A percentile compares a stretch with the other conserved stretches of the same genome.
Evolutionary conservation across 92 coral and sea anemone genomes (phyloP).

Genomic region (Zoanthus sociatus): DNA sequence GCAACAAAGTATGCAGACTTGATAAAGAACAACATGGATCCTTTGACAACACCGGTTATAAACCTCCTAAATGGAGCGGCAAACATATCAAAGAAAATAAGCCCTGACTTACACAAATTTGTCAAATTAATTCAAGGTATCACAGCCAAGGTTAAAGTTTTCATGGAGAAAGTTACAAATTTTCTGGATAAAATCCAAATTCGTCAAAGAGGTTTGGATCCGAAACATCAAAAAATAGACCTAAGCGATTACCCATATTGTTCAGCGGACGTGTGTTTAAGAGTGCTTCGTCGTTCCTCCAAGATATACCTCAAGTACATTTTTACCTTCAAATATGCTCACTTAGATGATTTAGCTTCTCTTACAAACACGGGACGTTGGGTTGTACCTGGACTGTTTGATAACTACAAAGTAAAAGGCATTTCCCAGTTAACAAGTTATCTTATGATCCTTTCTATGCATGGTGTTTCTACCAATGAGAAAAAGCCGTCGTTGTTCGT

Average conservation of each 20-base stretch:
- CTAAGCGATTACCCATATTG: conserved; percentile 87
- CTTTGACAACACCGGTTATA: conserved; percentile 80
- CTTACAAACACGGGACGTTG: conserved; percentile 82
- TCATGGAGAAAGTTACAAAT: conserved; percentile 76
- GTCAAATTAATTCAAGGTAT: conserved; percentile 65
- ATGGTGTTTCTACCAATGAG: conserved; percentile 85
- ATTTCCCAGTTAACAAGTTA: conserved; percentile 73
- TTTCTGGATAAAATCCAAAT: conserved; percentile 86
- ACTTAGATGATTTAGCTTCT: conserved; percentile 94
- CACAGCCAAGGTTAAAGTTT: conserved; percentile 69
- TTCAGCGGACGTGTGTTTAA: conserved; percentile 83
- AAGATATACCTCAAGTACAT: conserved; percentile 76
- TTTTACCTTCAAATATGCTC: conserved; percentile 92
- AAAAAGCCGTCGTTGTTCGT: conserved; percentile 88
- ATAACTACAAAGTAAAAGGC: conserved; percentile 88
- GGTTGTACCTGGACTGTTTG: conserved; percentile 95
- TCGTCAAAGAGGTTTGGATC: conserved; percentile 90
- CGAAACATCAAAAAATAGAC: conserved; percentile 65
- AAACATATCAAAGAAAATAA: conserved; percentile 78
- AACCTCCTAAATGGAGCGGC: conserved; percentile 82
- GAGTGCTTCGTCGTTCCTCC: conserved; percentile 85
- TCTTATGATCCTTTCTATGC: conserved; percentile 86
- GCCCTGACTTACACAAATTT: conserved; percentile 78
- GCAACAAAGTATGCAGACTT: conserved; percentile 78
- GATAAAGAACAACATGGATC: conserved; percentile 67